phyloP scores from a whole-genome alignment of 2,113 vertebrate genomes.

The Tragelaphus strepsiceros region DNA sequence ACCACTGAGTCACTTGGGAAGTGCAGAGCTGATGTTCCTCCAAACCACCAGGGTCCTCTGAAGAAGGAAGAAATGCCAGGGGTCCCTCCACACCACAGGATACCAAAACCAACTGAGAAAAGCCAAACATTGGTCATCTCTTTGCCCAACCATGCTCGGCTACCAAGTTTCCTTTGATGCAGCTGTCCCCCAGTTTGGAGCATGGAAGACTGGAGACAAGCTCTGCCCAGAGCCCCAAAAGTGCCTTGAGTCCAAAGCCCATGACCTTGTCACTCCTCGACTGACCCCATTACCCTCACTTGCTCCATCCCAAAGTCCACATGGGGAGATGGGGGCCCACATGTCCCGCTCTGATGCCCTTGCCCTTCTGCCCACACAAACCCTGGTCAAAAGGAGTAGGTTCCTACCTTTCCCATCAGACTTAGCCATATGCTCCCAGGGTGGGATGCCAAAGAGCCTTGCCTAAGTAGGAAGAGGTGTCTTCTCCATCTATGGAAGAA shows the following conservation, averaged over 20 bases:
- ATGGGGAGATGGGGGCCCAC: fast-evolving
- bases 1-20: background rate
- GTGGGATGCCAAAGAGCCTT: background rate
- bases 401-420: background rate
- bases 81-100: too few relatives aligned
- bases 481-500: background rate
- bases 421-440: background rate
- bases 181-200: background rate
- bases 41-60: background rate
- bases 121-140: background rate
- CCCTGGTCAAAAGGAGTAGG: background rate
- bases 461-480: background rate
- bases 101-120: background rate
- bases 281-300: too few relatives aligned
- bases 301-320: background rate
- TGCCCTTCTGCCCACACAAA: background rate
- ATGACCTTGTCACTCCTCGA: background rate
- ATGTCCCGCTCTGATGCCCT: fast-evolving
- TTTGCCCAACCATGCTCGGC: background rate
- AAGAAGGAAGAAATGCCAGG: fast-evolving
- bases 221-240: background rate
- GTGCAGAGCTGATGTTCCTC: background rate
- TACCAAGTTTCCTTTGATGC: background rate
- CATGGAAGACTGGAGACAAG: background rate
- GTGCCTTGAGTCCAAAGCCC: background rate